Percentiles rank a stretch among this genome's conserved stretches.
Evolutionary conservation across 2,797 vertebrate genomes (phyloP).

Genomic region (Spizella passerina): DNA sequence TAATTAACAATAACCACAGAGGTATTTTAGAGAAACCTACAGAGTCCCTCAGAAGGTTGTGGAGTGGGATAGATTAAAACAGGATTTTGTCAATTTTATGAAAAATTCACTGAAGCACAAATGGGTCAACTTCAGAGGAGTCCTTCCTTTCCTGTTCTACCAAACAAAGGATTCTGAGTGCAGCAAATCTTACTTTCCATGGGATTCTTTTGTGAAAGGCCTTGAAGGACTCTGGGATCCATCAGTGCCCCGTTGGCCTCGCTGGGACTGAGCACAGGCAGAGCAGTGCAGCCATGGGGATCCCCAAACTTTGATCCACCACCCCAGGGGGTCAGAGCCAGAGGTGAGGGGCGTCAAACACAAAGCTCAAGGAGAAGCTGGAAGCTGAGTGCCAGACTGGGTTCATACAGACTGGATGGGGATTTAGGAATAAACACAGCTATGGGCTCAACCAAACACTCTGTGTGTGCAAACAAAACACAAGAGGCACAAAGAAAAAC

Average conservation of each 20-base stretch:
- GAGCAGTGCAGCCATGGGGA: not conserved
- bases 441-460: not conserved
- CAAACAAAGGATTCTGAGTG: not conserved
- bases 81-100: conserved; percentile 51
- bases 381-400: not conserved
- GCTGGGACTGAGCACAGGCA: not conserved
- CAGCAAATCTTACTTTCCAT: not conserved
- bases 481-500: not conserved
- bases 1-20: conserved; percentile 66
- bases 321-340: not conserved
- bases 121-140: conserved; percentile 34
- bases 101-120: conserved; percentile 38
- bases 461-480: not conserved
- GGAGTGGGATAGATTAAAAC: conserved; percentile 26
- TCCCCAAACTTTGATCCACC: not conserved
- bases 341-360: not conserved
- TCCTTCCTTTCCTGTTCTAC: not conserved
- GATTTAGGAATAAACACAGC: not conserved
- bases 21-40: conserved; percentile 37
- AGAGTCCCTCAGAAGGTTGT: conserved; percentile 15
- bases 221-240: not conserved
- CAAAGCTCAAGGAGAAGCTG: not conserved
- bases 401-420: not conserved
- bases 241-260: fast-evolving
- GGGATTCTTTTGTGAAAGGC: not conserved